Base-by-base conservation (phyloP, 2,888 invertebrate species). In the Drymonia ruficornis region DNA sequence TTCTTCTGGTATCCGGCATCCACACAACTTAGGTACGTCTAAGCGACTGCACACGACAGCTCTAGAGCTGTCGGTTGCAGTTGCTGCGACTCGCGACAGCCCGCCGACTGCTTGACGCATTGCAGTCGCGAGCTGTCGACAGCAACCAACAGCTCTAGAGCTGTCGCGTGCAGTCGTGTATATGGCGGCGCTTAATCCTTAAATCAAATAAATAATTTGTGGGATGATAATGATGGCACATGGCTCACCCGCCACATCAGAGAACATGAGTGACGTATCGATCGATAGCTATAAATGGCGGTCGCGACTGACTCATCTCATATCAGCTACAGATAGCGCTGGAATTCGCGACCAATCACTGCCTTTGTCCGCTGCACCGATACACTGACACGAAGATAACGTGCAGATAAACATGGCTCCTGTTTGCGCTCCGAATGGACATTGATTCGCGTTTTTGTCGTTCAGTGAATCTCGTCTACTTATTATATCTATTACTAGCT, bases 301-400 rank as follows among this genome's bases (percentile, higher is more conserved):
- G 12, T 16, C 2, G 19, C 15, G 15, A 36, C 34, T 53, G 53
- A 53, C 44, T 53, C 49, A 51, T 36, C 34, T 6, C n/a, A 3
- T 45, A 45, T 51, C 44, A n/a, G 42, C 16, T 11, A 13, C 19
- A 40, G 65, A 66, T 67, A 64, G 45, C 38, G 16, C 49, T 51
- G 65, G 58, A 53, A 56, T 66, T 58, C 61, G 65, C 55, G 31
- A 28, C 40, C 57, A 51, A 67, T 67, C 65, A 55, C 55, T 36
- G 67, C 52, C 52, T 60, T 60, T 65, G 65, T 65, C 53, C 60
- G 38, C 16, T 29, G 46, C 29, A 29, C 15, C 29, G 46, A 29
- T 29, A 46, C 29, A 16, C 23, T 16, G 16, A 29, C 3, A 18
- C 19, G 43, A 43, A 4, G 5, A 19, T 43, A 19, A 43, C 43